Evolutionary conservation across 2,113 vertebrate genomes (phyloP).

Genomic region (Scalopus aquaticus): DNA sequence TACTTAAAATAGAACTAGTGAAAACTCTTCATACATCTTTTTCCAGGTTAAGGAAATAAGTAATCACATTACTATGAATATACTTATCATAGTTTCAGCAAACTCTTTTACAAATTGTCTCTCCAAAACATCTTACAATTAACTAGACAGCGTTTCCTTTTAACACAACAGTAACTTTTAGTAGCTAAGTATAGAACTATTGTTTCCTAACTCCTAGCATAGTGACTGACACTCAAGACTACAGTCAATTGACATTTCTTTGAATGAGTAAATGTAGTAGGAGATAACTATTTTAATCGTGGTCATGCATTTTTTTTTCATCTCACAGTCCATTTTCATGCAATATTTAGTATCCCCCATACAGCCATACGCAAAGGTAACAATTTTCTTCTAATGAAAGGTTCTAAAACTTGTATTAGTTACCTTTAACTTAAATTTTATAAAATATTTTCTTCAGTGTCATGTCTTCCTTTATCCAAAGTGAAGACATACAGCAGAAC

Average conservation of each 20-base stretch:
- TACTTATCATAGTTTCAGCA: constrained; percentile 13
- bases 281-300: constrained; percentile 11
- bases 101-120: neutral
- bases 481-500: constrained; percentile 60
- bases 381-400: neutral
- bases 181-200: neutral
- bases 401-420: no score
- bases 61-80: neutral
- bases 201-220: neutral
- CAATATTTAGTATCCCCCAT: neutral
- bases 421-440: constrained; percentile 42
- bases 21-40: neutral
- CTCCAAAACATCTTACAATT: constrained; percentile 1
- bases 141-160: neutral
- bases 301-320: neutral
- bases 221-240: neutral
- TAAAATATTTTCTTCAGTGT: constrained; percentile 4
- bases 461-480: constrained; percentile 46
- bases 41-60: constrained; percentile 22
- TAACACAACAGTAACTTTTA: neutral
- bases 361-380: neutral
- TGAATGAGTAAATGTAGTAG: neutral
- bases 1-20: constrained; percentile 35
- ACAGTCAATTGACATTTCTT: neutral
- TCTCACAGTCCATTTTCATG: neutral